Evolutionary conservation across 2,888 invertebrate species (phyloP), one percentile per base, ranked within the genome.

Genomic region (Nebria brevicollis): DNA sequence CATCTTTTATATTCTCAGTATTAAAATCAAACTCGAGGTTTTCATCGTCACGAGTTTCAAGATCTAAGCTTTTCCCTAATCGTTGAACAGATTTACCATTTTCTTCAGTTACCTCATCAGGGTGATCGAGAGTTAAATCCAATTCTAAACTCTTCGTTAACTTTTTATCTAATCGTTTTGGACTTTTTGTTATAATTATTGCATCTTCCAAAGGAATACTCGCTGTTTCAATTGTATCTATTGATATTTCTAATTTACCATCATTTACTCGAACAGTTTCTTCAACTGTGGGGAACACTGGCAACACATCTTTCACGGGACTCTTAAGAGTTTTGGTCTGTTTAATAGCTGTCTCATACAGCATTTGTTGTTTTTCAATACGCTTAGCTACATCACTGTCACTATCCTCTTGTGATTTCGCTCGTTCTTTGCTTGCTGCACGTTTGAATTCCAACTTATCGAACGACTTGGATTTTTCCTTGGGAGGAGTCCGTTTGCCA

Each of bases 261-360:
- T 94, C 94, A 0, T 94, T 93, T 0, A 94, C 94, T 7, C 93
- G 86, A 42, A 94, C 94, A 87, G 94, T 94, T 86, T 94, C 94
- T 87, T 94, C 94, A 0, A 94, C 93, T 68, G 93, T 92, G 11
- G 94, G 94, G 86, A 94, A 94, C 2, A 93, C 91, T 0, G 94
- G 94, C 85, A 94, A 85, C 0, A 92, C 91, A 86, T 94, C 94
- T 86, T 94, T 94, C 0, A 94, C 94, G 0, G 94, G 94, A 87
- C 94, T 94, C 54, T 94, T 91, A 83, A 94, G 89, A 0, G 94
- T 94, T 85, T 94, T 94, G 0, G 94, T 94, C 88, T 94, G 94
- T 86, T 94, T 94, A 86, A 94, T 92, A 2, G 94, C 94, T 3
- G 93, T 93, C 89, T 94, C 94, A 84, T 94, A 94, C 1, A 94